These are phyloP conservation scores for Zaprionus tsacasi DNA, from an alignment of 1,140 invertebrate species.

Conservation along the genomic window DNA sequence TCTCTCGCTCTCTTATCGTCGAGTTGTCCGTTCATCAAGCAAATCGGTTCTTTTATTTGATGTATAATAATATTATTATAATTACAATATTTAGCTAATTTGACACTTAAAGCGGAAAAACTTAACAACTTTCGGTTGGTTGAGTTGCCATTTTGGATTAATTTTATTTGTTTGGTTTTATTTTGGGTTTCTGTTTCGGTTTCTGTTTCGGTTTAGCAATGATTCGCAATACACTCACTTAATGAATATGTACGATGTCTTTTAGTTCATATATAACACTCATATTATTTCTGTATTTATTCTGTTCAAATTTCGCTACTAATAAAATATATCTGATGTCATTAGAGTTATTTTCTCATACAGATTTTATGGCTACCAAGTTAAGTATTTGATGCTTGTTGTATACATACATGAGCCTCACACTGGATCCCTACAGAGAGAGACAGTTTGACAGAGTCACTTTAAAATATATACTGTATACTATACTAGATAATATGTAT, in stretches of 20 bases:
- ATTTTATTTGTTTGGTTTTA: conserved; percentile 12
- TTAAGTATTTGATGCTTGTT: conserved; percentile 48
- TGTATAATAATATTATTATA: conserved; percentile 60
- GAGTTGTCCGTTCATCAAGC: conserved; percentile 54
- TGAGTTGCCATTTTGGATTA: conserved; percentile 57
- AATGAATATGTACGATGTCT: conserved; percentile 63
- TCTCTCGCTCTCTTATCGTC: conserved; percentile 34
- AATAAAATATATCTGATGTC: conserved; percentile 75
- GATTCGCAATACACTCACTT: conserved; percentile 73
- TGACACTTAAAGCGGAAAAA: conserved; percentile 83
- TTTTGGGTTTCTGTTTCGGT: conserved; percentile 43
- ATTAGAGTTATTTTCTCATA: conserved; percentile 16
- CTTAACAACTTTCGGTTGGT: conserved; percentile 80
- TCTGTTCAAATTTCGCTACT: conserved; percentile 73
- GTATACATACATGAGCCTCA: conserved; percentile 53
- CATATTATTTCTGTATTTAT: conserved; percentile 47
- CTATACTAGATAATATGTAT: conserved; percentile 19
- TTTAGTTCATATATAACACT: conserved; percentile 51
- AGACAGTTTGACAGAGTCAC: conserved; percentile 37
- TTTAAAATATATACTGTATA: conserved; percentile 57
- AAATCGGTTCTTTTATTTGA: conserved; percentile 37
- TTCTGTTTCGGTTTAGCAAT: conserved; percentile 48
- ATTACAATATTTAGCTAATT: conserved; percentile 83
- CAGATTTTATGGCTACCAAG: conserved; percentile 30
- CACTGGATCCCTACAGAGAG: conserved; percentile 48